Evolutionary conservation across 2,113 vertebrate genomes (phyloP), one percentile per base, ranked within the genome.

Genomic region (Halcyon malimbica): DNA sequence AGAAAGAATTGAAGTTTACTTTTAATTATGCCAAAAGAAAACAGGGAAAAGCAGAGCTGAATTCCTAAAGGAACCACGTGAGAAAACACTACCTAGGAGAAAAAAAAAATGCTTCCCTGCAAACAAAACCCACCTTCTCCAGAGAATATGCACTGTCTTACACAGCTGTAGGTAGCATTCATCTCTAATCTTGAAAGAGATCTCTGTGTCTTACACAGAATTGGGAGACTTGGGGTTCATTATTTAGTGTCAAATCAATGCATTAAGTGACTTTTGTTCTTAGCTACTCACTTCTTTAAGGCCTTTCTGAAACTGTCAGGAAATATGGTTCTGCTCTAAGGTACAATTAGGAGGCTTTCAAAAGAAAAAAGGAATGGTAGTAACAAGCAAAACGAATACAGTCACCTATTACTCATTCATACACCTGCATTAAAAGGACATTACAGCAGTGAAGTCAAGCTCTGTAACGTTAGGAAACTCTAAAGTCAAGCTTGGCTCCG

Each of bases 1-100:
- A 68, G 63, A 15, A 29, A 81, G 68, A 95, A 83, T 7, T 81
- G 54, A 81, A 83, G 75, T 90, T 96, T 94, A 33, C 39, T 89
- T 94, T 95, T 87, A 96, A 89, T 93, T 94, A 93, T 46, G 50
- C n/a, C 57, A 71, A 84, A 94, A 81, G 73, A 94, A 93, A 94
- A 78, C 51, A 93, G 68, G 56, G 87, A 63, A 74, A 65, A 94
- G 44, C 37, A 57, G 20, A 74, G 60, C 28, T 87, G 37, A 95
- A 93, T 89, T 96, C 89, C 77, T 94, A 53, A 53, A 91, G 84
- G 92, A 87, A 62, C 25, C 28, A 37, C 12, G 20, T 59, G 51
- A 75, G 57, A 42, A 90, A 70, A 21, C 51, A 31, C 8, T 78
- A 90, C 81, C 59, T 87, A 26, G 67, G 60, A 96, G 35, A 29